phyloP scores from a whole-genome alignment of 2,888 invertebrate species.

The Leuctra nigra region DNA sequence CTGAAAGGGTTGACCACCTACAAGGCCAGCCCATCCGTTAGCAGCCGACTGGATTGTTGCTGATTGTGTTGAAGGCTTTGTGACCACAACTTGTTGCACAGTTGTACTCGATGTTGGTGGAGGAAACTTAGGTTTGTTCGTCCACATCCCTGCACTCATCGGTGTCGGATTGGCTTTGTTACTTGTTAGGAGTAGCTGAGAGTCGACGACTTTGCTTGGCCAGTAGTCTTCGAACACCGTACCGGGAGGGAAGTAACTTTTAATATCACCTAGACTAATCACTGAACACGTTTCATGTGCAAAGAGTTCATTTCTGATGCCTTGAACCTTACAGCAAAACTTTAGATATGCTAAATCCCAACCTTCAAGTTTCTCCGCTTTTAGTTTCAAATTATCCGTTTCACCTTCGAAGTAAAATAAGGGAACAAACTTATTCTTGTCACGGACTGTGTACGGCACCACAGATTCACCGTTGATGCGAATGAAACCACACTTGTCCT shows the following conservation, averaged over 20 bases:
- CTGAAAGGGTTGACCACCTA: conserved; percentile 40
- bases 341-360: conserved; percentile 91
- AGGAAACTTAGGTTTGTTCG: conserved; percentile 29
- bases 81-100: conserved; percentile 47
- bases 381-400: conserved; percentile 82
- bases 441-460: conserved; percentile 83
- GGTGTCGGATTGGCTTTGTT: conserved; percentile 25
- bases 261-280: conserved; percentile 83
- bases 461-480: conserved; percentile 89
- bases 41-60: conserved; percentile 39
- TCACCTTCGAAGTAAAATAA: conserved; percentile 80
- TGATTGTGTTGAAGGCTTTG: conserved; percentile 60
- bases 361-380: conserved; percentile 79
- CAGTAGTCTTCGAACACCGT: conserved; percentile 90
- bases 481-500: conserved; percentile 83
- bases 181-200: conserved; percentile 63
- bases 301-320: conserved; percentile 84
- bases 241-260: conserved; percentile 83
- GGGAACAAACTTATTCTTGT: conserved; percentile 81
- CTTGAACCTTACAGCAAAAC: conserved; percentile 92
- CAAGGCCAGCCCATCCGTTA: conserved; percentile 44
- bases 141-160: conserved; percentile 31
- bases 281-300: conserved; percentile 87
- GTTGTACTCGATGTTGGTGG: conserved; percentile 22
- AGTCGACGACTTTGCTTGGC: conserved; percentile 83